These are phyloP conservation scores for Volucella bombylans DNA, from an alignment of 2,888 invertebrate genomes.

Conservation along the genomic window DNA sequence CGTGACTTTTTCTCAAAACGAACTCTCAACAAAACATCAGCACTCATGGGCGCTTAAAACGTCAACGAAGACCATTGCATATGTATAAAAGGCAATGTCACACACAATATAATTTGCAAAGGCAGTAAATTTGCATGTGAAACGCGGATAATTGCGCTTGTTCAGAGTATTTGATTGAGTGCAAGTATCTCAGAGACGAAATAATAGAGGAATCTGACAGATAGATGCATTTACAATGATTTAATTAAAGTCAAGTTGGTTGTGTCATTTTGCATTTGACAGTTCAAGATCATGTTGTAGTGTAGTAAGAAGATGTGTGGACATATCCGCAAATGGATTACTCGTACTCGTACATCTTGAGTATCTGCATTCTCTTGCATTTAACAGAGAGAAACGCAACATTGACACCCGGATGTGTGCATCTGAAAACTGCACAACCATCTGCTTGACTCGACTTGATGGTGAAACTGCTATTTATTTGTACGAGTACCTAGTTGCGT, in stretches of 20 bases:
- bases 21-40: conserved; percentile 1
- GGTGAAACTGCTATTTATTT: conserved; percentile 53
- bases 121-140: conserved; percentile 33
- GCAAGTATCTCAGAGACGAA: conserved; percentile 22
- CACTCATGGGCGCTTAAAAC: neutral
- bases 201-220: conserved; percentile 49
- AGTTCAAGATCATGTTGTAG: conserved; percentile 59
- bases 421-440: conserved; percentile 20
- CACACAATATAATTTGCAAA: conserved; percentile 43
- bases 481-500: conserved; percentile 24
- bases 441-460: conserved; percentile 32
- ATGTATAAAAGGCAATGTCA: conserved; percentile 27
- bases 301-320: neutral
- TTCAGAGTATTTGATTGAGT: conserved; percentile 53
- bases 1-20: conserved; percentile 40
- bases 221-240: conserved; percentile 48
- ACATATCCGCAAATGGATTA: conserved; percentile 26
- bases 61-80: conserved; percentile 5
- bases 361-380: conserved; percentile 3
- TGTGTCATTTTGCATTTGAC: conserved; percentile 34
- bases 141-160: conserved; percentile 59
- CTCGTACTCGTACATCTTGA: conserved; percentile 7
- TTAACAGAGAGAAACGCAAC: neutral
- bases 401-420: conserved; percentile 65
- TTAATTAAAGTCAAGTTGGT: conserved; percentile 54